phyloP scores from a whole-genome alignment of 2,888 invertebrate genomes.

The Conchocele bisecta region DNA sequence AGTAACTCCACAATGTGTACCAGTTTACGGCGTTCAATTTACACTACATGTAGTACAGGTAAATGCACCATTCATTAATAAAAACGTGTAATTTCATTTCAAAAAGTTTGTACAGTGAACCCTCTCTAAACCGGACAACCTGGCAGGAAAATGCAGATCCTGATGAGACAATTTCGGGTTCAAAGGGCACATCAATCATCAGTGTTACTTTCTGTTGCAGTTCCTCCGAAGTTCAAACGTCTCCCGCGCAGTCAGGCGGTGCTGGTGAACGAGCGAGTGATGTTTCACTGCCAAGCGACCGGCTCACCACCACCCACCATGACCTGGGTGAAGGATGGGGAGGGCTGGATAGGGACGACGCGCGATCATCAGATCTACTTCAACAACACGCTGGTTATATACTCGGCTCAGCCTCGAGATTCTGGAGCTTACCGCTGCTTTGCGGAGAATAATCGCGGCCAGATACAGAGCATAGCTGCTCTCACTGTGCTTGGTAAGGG shows the following conservation, averaged over 20 bases:
- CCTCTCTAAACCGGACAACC: too few species aligned
- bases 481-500: constrained; percentile 45
- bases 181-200: neutral
- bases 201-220: constrained; percentile 16
- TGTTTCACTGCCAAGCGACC: constrained; percentile 43
- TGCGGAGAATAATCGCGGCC: constrained; percentile 32
- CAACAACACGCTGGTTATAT: constrained; percentile 49
- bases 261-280: constrained; percentile 27
- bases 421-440: constrained; percentile 49
- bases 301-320: constrained; percentile 41
- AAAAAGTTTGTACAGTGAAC: too few species aligned
- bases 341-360: constrained; percentile 35
- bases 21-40: too few species aligned
- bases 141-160: too few species aligned
- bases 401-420: constrained; percentile 33
- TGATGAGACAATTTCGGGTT: too few species aligned
- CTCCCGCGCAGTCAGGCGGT: constrained; percentile 48
- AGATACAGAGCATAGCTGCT: constrained; percentile 34
- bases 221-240: constrained; percentile 33
- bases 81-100: too few species aligned
- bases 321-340: constrained; percentile 43
- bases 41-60: too few species aligned
- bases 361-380: constrained; percentile 45
- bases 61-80: too few species aligned
- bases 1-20: too few species aligned